Conservation (phyloP, 92 coral and sea anemone species). For the Siderastrea radians region DNA sequence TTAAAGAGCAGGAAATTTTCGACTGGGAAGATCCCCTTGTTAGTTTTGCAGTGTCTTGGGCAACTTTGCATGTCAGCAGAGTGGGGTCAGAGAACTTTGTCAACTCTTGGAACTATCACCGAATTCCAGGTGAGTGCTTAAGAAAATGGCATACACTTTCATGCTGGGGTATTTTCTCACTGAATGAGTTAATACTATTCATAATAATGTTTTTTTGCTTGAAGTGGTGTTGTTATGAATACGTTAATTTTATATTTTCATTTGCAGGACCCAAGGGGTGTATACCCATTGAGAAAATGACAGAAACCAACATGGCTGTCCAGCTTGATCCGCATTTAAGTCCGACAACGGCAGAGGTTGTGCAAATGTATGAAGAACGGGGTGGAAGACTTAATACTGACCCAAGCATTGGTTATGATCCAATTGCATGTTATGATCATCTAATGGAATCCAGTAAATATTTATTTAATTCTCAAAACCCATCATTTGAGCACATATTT, state of each 20-base stretch:
- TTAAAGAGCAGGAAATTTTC: too few species aligned
- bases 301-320: conserved; percentile 29
- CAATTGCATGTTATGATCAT: conserved; percentile 28
- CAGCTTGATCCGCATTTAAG: conserved; percentile 26
- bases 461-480: conserved; percentile 21
- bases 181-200: too few species aligned
- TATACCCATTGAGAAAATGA: conserved; percentile 48
- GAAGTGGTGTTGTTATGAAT: too few species aligned
- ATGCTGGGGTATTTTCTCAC: too few species aligned
- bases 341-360: conserved; percentile 50
- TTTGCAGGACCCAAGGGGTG: conserved; percentile 48
- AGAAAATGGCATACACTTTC: too few species aligned
- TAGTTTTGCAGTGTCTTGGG: too few species aligned
- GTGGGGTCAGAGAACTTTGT: too few species aligned
- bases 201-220: too few species aligned
- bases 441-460: conserved; percentile 22
- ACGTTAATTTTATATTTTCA: background rate
- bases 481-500: conserved; percentile 41
- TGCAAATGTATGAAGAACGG: conserved; percentile 52
- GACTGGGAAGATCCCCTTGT: too few species aligned
- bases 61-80: too few species aligned
- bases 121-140: too few species aligned
- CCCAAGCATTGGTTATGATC: conserved; percentile 48
- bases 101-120: too few species aligned
- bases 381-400: conserved; percentile 42